phyloP scores from a whole-genome alignment of 2,113 vertebrate genomes.

The Puntigrus tetrazona region DNA sequence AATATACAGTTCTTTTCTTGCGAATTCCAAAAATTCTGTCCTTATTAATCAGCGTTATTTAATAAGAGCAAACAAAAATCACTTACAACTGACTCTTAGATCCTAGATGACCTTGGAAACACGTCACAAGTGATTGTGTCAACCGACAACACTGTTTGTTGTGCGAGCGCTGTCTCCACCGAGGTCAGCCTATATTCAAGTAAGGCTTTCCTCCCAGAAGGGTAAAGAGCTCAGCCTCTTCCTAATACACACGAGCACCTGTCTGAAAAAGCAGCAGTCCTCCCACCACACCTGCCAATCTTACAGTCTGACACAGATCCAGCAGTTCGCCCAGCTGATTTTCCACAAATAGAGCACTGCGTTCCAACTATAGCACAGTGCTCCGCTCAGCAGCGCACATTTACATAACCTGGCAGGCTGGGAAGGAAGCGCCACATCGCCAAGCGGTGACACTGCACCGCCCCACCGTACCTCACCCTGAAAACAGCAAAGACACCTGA shows the following conservation, averaged over 20 bases:
- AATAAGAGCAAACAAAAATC: not conserved
- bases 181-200: constrained; percentile 38
- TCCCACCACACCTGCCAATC: constrained; percentile 40
- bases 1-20: not conserved
- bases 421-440: constrained; percentile 38
- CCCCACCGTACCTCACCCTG: not conserved
- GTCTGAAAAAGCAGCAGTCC: constrained; percentile 31
- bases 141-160: constrained; percentile 35
- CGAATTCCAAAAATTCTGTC: not conserved
- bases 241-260: constrained; percentile 19
- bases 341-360: constrained; percentile 65
- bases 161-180: not conserved
- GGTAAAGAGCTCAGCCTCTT: constrained; percentile 3
- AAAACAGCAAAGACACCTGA: constrained; percentile 3
- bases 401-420: constrained; percentile 60
- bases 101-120: constrained; percentile 13
- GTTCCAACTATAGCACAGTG: constrained; percentile 63
- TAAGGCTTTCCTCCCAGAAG: constrained; percentile 17
- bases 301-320: constrained; percentile 69
- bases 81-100: constrained; percentile 16
- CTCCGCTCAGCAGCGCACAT: constrained; percentile 54
- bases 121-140: constrained; percentile 34
- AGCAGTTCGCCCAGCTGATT: constrained; percentile 60
- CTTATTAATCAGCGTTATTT: not conserved
- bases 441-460: constrained; percentile 35